phyloP scores from a whole-genome alignment of 2,113 vertebrate genomes.

The Chaetodon auriga region DNA sequence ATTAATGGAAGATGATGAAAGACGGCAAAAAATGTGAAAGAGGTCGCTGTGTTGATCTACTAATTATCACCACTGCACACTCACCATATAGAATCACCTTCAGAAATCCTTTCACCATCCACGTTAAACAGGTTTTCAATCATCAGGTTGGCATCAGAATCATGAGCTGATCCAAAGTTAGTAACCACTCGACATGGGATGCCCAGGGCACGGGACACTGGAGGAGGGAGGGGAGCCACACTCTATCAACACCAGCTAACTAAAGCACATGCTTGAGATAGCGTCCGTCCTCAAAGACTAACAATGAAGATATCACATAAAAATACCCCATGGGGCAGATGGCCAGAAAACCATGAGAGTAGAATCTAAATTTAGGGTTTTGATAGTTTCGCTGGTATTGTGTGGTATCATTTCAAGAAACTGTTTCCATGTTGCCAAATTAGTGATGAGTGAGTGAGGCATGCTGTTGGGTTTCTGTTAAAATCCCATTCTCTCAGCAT shows the following conservation, averaged over 20 bases:
- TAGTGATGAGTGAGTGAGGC: not conserved
- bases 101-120: conserved; percentile 63
- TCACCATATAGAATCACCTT: conserved; percentile 90
- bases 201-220: conserved; percentile 90
- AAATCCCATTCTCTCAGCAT: not conserved
- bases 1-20: not conserved
- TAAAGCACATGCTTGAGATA: conserved; percentile 19
- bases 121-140: conserved; percentile 86
- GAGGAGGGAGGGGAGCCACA: not conserved
- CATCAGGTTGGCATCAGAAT: conserved; percentile 89
- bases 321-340: not conserved
- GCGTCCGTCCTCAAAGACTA: not conserved
- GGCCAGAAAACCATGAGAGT: not conserved
- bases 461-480: not conserved
- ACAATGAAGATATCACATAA: not conserved
- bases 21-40: not conserved
- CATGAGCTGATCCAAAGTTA: conserved; percentile 92
- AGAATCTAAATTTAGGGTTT: conserved; percentile 1
- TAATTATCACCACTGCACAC: not conserved
- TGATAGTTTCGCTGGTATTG: not conserved
- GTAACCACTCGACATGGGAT: conserved; percentile 90
- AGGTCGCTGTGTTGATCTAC: not conserved
- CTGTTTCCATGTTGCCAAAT: too few relatives aligned
- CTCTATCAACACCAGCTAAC: conserved; percentile 6
- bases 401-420: not conserved